Percentiles rank a stretch among this genome's conserved stretches.
Conservation (phyloP, 1,140 invertebrate genomes). For the Cyclina sinensis region DNA sequence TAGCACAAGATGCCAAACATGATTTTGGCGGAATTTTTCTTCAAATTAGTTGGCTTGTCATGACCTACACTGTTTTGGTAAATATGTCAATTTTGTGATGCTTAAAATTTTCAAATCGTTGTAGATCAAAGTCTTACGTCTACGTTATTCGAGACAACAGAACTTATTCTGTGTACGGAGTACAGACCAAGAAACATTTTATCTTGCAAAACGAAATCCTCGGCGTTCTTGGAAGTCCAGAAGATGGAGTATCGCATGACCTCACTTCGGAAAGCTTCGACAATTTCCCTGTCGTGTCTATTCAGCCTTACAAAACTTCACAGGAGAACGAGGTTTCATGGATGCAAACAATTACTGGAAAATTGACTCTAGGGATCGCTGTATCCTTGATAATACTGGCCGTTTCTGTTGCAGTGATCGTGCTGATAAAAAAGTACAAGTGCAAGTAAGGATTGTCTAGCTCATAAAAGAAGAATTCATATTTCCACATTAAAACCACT, state of each 20-base stretch:
- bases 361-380: constrained; percentile 5
- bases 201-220: constrained; percentile 33
- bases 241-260: constrained; percentile 44
- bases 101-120: not conserved
- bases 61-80: too few relatives aligned
- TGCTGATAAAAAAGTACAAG: too few relatives aligned
- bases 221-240: not conserved
- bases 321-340: not conserved
- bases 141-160: constrained; percentile 40
- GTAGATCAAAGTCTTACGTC: constrained; percentile 60
- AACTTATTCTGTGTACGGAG: constrained; percentile 9
- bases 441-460: too few relatives aligned
- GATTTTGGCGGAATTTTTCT: too few relatives aligned
- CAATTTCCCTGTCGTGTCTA: constrained; percentile 27
- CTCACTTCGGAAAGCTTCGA: constrained; percentile 56
- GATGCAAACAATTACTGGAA: not conserved
- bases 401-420: not conserved
- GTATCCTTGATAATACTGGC: not conserved
- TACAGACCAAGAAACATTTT: constrained; percentile 38
- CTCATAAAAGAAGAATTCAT: too few relatives aligned
- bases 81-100: too few relatives aligned
- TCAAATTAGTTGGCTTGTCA: too few relatives aligned
- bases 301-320: constrained; percentile 4
- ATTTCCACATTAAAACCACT: too few relatives aligned
- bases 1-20: too few relatives aligned